Conservation (phyloP, 2,888 invertebrate species). For the Heteromyza rotundicornis region DNA sequence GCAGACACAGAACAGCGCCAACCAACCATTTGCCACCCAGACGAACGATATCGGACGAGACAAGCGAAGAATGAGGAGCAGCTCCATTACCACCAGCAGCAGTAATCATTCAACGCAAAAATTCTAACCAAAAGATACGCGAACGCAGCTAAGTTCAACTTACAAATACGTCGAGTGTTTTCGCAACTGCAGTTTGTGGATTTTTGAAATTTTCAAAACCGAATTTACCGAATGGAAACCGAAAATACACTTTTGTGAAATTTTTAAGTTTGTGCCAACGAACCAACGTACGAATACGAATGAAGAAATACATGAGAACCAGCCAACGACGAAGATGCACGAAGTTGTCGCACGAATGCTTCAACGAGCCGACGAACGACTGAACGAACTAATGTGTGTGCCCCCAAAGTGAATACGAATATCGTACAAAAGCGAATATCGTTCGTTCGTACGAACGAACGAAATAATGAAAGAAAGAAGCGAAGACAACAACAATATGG, state of each 20-base stretch:
- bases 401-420: slow-evolving; percentile 33
- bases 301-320: not conserved
- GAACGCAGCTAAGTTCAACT: too few relatives aligned
- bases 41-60: not conserved
- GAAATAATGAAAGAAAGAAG: not conserved
- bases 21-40: not conserved
- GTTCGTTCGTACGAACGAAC: not conserved
- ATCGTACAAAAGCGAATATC: not conserved
- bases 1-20: slow-evolving; percentile 1
- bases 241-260: too few relatives aligned
- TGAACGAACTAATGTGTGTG: slow-evolving; percentile 22
- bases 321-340: not conserved
- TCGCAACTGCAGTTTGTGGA: too few relatives aligned
- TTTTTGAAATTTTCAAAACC: not conserved
- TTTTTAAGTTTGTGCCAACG: slow-evolving; percentile 1
- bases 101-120: too few relatives aligned
- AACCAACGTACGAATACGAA: slow-evolving; percentile 4
- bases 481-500: not conserved
- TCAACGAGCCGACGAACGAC: slow-evolving; percentile 2
- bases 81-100: not conserved
- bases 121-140: too few relatives aligned
- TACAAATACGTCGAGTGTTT: too few relatives aligned
- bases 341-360: not conserved
- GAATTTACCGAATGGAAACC: not conserved
- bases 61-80: not conserved